phyloP scores from a whole-genome alignment of 2,888 invertebrate genomes.

The Tryphoninae sp. region DNA sequence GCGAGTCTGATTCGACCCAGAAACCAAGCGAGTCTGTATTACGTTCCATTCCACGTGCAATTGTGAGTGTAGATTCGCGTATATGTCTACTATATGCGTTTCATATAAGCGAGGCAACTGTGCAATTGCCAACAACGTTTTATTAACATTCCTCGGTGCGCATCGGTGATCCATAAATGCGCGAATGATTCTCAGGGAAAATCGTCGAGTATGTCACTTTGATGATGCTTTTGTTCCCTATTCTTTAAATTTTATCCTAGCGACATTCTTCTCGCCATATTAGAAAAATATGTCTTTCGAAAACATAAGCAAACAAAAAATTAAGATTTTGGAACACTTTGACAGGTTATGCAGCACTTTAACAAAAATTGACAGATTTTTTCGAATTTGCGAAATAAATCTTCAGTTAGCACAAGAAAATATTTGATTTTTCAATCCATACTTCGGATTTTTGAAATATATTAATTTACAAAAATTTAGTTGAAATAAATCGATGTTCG shows the following conservation, averaged over 20 bases:
- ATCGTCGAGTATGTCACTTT: neutral
- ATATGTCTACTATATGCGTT: neutral
- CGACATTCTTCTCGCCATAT: neutral
- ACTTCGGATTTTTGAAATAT: no score
- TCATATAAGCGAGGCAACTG: constrained; percentile 1
- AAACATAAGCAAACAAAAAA: neutral
- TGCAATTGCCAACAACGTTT: constrained; percentile 26
- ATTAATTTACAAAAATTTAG: no score
- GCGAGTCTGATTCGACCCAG: constrained; percentile 31
- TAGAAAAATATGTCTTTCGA: neutral
- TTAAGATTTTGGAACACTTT: neutral
- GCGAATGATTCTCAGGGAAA: constrained; percentile 3
- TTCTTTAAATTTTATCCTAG: neutral
- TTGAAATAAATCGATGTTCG: no score
- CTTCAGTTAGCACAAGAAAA: no score
- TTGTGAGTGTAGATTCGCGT: constrained; percentile 14
- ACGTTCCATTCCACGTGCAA: constrained; percentile 20
- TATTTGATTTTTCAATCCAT: no score
- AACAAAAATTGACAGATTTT: no score
- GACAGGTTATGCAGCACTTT: no score
- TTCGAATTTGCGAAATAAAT: no score
- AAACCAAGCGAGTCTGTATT: constrained; percentile 13
- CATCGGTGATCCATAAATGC: constrained; percentile 14
- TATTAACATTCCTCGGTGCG: constrained; percentile 41
- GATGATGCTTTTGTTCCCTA: neutral